Evolutionary conservation across 2,797 vertebrate genomes (phyloP).

Genomic region (Orestias chungarensis): DNA sequence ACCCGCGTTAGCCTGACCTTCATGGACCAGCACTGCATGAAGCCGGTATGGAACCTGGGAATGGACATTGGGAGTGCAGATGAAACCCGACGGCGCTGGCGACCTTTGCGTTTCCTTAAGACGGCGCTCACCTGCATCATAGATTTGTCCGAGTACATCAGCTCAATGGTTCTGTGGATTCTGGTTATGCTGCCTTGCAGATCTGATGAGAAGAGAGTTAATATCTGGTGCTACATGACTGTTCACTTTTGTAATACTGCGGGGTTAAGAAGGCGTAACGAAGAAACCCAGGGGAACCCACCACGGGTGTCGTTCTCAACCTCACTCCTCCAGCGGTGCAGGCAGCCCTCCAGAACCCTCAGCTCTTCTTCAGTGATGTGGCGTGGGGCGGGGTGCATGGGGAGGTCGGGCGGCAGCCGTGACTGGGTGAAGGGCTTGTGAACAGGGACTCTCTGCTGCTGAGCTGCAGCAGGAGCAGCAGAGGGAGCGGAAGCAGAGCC

Average conservation of each 20-base stretch:
- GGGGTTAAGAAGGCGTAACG: not conserved
- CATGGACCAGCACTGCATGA: slow-evolving; percentile 96
- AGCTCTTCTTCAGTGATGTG: slow-evolving; percentile 96
- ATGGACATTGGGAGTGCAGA: not conserved
- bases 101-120: fast-evolving
- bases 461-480: slow-evolving; percentile 44
- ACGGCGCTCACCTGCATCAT: slow-evolving; percentile 91
- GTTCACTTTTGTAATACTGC: not conserved
- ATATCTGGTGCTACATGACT: not conserved
- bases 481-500: slow-evolving; percentile 62
- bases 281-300: slow-evolving; percentile 54
- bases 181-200: slow-evolving; percentile 96
- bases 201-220: slow-evolving; percentile 74
- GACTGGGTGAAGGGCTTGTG: slow-evolving; percentile 99
- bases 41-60: slow-evolving; percentile 93
- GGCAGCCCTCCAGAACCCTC: slow-evolving; percentile 91
- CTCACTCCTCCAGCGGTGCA: slow-evolving; percentile 98
- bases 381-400: slow-evolving; percentile 97
- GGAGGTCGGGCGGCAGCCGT: slow-evolving; percentile 91
- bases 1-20: slow-evolving; percentile 96
- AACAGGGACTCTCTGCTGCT: slow-evolving; percentile 88
- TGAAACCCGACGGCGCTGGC: not conserved
- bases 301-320: slow-evolving; percentile 97
- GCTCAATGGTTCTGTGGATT: slow-evolving; percentile 96
- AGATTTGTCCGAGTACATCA: slow-evolving; percentile 98